These are phyloP conservation scores for Falco peregrinus DNA, from an alignment of 2,797 vertebrate genomes.

Conservation along the genomic window DNA sequence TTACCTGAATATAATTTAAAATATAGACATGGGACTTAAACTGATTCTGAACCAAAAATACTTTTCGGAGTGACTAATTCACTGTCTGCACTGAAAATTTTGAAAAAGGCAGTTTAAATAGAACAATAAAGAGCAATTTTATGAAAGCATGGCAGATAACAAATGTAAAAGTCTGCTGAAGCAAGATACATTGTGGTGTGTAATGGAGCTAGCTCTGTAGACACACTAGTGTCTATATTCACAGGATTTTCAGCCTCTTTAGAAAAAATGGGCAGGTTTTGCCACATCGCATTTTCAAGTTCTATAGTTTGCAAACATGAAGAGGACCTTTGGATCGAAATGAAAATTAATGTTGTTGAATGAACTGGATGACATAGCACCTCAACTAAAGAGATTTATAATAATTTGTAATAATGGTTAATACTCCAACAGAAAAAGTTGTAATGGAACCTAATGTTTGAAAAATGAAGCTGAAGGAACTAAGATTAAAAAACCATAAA, in stretches of 20 bases:
- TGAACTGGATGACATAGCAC: not conserved
- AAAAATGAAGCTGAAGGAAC: not conserved
- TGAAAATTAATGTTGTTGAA: not conserved
- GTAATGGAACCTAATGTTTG: not conserved
- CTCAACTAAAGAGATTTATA: not conserved
- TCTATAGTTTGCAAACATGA: not conserved
- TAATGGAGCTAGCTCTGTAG: not conserved
- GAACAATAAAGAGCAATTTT: not conserved
- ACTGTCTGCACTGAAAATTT: not conserved
- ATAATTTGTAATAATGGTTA: not conserved
- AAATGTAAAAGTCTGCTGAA: not conserved
- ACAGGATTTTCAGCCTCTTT: not conserved
- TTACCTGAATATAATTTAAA: not conserved
- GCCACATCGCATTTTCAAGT: not conserved
- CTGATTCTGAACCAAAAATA: not conserved
- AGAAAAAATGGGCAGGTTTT: not conserved
- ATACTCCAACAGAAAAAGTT: not conserved
- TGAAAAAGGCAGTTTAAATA: not conserved
- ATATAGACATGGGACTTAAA: not conserved
- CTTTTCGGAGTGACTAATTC: not conserved
- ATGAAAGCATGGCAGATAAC: not conserved
- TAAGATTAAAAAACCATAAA: not conserved
- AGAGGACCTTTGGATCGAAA: not conserved
- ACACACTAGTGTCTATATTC: not conserved
- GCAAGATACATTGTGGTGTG: not conserved